Conservation (phyloP, 1,140 invertebrate genomes). For the Megalonaias nervosa region DNA sequence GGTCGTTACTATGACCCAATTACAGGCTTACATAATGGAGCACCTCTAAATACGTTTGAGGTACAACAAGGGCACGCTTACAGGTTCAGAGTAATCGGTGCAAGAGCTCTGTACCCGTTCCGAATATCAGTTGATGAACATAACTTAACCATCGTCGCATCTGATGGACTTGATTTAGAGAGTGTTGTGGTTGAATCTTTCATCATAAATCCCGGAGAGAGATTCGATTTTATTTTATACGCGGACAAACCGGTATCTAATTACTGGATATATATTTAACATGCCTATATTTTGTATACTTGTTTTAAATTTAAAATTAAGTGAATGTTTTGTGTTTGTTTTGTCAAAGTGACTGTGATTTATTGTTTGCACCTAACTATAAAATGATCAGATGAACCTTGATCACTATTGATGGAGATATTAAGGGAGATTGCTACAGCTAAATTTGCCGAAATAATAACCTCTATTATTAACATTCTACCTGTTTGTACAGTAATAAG, state of each 20-base stretch:
- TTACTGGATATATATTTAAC: constrained; percentile 82
- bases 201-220: constrained; percentile 77
- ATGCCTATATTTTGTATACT: no score
- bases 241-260: constrained; percentile 80
- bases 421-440: no score
- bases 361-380: no score
- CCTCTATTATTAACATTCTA: no score
- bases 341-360: no score
- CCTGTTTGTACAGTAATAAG: no score
- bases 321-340: no score
- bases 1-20: constrained; percentile 46
- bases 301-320: no score
- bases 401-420: no score
- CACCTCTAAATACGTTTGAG: constrained; percentile 50
- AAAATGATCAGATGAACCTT: no score
- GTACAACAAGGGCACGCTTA: constrained; percentile 44
- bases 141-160: constrained; percentile 82
- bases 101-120: constrained; percentile 55
- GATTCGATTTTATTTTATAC: constrained; percentile 88
- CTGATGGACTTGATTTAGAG: constrained; percentile 85
- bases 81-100: constrained; percentile 59
- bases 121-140: constrained; percentile 87
- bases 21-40: constrained; percentile 41
- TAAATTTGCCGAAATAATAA: no score
- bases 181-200: constrained; percentile 75